A percentile compares a stretch with the other conserved stretches of the same genome.
phyloP scores from a whole-genome alignment of 1,140 invertebrate genomes.

The Triops longicaudatus region DNA sequence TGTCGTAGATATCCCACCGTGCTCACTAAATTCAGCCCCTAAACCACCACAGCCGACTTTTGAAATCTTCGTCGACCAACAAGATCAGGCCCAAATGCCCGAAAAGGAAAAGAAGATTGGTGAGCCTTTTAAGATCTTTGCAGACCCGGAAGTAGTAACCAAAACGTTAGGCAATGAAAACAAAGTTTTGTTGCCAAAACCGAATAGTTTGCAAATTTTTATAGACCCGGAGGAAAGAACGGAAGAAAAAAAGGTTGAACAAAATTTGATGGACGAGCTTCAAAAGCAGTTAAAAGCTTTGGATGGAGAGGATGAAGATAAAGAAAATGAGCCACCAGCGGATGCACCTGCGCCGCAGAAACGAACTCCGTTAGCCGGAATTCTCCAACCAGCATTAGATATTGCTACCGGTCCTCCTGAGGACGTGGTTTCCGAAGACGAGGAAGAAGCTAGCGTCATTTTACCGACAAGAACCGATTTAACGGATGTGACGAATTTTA shows the following conservation, averaged over 20 bases:
- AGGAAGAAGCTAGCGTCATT: conserved; percentile 25
- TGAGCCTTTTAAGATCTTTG: background rate
- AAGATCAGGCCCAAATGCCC: background rate
- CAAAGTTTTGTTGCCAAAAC: background rate
- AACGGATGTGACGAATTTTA: conserved; percentile 35
- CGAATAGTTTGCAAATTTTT: background rate
- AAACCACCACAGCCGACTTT: background rate
- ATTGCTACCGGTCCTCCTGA: conserved; percentile 34
- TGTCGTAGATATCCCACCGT: background rate
- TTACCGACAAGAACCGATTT: conserved; percentile 32
- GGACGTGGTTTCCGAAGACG: conserved; percentile 32
- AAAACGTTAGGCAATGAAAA: background rate
- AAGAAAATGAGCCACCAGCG: conserved; percentile 28
- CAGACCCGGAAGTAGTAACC: background rate
- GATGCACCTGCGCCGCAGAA: conserved; percentile 29
- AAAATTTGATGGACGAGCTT: background rate
- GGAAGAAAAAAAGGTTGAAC: background rate
- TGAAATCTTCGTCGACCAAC: background rate
- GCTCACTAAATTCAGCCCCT: background rate
- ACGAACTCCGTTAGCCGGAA: conserved; percentile 31
- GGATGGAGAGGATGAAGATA: conserved; percentile 7
- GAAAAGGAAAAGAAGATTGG: background rate
- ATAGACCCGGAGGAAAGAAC: background rate
- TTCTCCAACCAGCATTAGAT: conserved; percentile 34
- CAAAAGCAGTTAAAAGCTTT: background rate